Evolutionary conservation across 1,140 invertebrate species (phyloP).

Genomic region (Hestina assimilis): DNA sequence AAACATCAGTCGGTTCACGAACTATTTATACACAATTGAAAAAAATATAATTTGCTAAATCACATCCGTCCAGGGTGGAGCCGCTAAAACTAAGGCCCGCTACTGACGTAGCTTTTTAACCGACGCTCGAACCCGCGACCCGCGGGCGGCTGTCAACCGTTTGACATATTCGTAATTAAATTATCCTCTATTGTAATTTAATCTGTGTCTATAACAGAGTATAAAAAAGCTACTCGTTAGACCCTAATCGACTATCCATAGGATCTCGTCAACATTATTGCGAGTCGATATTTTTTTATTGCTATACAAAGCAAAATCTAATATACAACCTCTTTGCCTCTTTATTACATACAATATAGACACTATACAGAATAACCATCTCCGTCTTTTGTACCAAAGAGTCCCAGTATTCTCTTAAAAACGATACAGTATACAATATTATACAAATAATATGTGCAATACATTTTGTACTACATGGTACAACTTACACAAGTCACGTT

Average conservation of each 20-base stretch:
- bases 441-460: slow-evolving; percentile 27
- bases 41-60: slow-evolving; percentile 65
- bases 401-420: slow-evolving; percentile 22
- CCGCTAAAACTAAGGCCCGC: slow-evolving; percentile 41
- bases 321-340: slow-evolving; percentile 16
- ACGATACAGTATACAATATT: slow-evolving; percentile 25
- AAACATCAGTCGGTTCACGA: slow-evolving; percentile 52
- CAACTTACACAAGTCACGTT: slow-evolving; percentile 15
- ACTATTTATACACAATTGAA: slow-evolving; percentile 64
- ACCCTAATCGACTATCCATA: slow-evolving; percentile 2
- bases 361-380: slow-evolving; percentile 6
- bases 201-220: slow-evolving; percentile 21
- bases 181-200: slow-evolving; percentile 5
- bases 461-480: slow-evolving; percentile 26
- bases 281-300: slow-evolving; percentile 17
- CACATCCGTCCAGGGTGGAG: slow-evolving; percentile 43
- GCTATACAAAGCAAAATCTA: slow-evolving; percentile 21
- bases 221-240: slow-evolving; percentile 21
- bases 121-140: slow-evolving; percentile 1
- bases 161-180: slow-evolving; percentile 7
- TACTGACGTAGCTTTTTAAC: slow-evolving; percentile 15
- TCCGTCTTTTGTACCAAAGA: slow-evolving; percentile 24
- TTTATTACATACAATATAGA: slow-evolving; percentile 21
- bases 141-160: slow-evolving; percentile 1
- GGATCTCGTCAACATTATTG: slow-evolving; percentile 2